Base-by-base conservation (phyloP, 2,888 invertebrate species). In the Caenorhabditis sp. region DNA sequence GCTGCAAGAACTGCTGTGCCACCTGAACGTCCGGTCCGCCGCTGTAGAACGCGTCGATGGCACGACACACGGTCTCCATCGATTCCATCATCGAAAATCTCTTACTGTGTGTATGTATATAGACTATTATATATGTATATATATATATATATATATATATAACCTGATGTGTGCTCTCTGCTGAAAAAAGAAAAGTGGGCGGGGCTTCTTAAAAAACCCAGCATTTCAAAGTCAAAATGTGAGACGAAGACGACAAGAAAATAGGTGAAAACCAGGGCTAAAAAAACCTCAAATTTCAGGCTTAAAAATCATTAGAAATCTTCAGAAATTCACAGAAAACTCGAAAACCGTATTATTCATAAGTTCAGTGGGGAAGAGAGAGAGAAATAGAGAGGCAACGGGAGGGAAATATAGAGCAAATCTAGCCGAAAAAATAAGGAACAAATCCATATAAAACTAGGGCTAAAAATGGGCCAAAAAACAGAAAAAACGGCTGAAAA, bases 31-130 rank as follows among this genome's bases (percentile, higher is more conserved):
- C 73, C 0, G 76, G 38, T 22, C 80, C 77, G 10, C 80, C 73
- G 22, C 49, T 61, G 69, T 84, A 84, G n/a, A 84, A 80, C 6
- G 58, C 63, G 51, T 76, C 49, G 56, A 84, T 84, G 22, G 84
- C 84, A 31, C 58, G 76, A 49, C 84, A 84, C 1, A 84, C 84
- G 6, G 69, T 69, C 0, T 80, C 69, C 35, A 80, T 38, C 8
- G 49, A 41, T 10, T 81, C 77, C 80, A 83, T 83, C 6, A 41
- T n/a, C 61, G 58, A 35, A 66, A 66, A 51, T 31, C n/a, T n/a
- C n/a, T n/a, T n/a, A n/a, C n/a, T n/a, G n/a, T n/a, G n/a, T n/a
- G n/a, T n/a, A n/a, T n/a, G n/a, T n/a, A n/a, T n/a, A n/a, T n/a
- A n/a, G n/a, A n/a, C n/a, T n/a, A n/a, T n/a, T n/a, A n/a, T n/a